Evolutionary conservation across 1,140 invertebrate species (phyloP).

Genomic region (Araneus ventricosus): DNA sequence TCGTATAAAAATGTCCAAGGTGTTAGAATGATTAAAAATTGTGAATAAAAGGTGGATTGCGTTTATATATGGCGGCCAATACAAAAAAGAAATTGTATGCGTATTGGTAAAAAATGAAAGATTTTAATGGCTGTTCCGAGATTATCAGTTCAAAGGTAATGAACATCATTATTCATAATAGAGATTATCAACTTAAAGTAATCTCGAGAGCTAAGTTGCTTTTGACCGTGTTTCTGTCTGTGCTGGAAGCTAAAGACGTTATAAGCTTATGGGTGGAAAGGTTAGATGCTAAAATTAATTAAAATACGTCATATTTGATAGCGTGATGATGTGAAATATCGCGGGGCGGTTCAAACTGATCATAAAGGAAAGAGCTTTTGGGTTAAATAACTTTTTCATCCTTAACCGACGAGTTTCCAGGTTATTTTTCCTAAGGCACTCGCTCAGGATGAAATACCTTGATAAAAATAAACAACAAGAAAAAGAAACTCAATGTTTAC

Average conservation of each 20-base stretch:
- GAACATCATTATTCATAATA: conserved; percentile 72
- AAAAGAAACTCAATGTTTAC: background rate
- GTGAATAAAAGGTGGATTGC: conserved; percentile 49
- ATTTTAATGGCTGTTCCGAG: conserved; percentile 63
- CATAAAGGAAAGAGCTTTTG: conserved; percentile 29
- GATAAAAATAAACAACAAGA: conserved; percentile 3
- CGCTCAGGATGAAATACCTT: conserved; percentile 1
- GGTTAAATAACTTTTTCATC: conserved; percentile 49
- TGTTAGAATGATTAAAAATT: conserved; percentile 68
- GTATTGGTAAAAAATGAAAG: conserved; percentile 52
- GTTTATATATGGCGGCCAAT: conserved; percentile 20
- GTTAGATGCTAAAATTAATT: conserved; percentile 70
- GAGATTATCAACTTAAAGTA: conserved; percentile 57
- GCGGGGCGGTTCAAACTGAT: conserved; percentile 53
- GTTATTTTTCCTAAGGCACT: conserved; percentile 10
- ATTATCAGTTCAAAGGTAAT: conserved; percentile 72
- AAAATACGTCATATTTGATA: conserved; percentile 64
- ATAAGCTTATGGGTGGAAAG: conserved; percentile 58
- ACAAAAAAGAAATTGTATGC: conserved; percentile 46
- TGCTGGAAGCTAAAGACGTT: conserved; percentile 51
- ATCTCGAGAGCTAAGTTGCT: conserved; percentile 18
- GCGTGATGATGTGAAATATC: conserved; percentile 69
- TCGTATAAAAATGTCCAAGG: conserved; percentile 67
- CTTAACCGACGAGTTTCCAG: conserved; percentile 43
- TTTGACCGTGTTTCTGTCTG: conserved; percentile 43